Conservation (phyloP, 2,888 invertebrate genomes). For the Chironomus riparius region DNA sequence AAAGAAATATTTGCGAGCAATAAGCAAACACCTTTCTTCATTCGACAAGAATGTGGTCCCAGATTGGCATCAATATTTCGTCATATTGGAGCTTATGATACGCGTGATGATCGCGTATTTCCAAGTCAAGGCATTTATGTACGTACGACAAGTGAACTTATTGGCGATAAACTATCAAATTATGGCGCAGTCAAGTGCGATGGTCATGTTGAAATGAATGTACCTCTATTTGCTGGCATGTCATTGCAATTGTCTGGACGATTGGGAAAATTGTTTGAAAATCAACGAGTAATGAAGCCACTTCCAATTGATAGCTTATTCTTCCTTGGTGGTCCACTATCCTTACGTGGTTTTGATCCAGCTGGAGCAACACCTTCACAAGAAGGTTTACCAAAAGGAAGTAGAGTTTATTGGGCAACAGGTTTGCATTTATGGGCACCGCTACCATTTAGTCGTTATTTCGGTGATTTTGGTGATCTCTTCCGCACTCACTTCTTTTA, state of each 20-base stretch:
- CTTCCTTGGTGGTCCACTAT: conserved; percentile 71
- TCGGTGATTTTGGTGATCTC: conserved; percentile 69
- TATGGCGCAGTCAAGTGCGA: conserved; percentile 58
- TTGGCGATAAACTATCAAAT: conserved; percentile 42
- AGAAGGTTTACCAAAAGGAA: conserved; percentile 13
- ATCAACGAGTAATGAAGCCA: conserved; percentile 35
- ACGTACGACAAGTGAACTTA: conserved; percentile 71
- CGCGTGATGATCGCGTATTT: conserved; percentile 70
- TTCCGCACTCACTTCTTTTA: conserved; percentile 84
- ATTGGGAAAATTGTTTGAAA: conserved; percentile 34
- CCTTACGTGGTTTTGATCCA: conserved; percentile 77
- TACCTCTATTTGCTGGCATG: conserved; percentile 48
- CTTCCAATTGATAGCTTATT: conserved; percentile 39
- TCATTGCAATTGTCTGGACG: conserved; percentile 40
- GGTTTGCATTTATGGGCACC: conserved; percentile 85
- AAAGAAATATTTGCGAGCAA: conserved; percentile 67
- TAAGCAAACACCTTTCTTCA: conserved; percentile 67
- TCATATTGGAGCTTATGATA: conserved; percentile 69
- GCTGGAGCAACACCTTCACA: conserved; percentile 57
- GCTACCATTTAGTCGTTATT: conserved; percentile 74
- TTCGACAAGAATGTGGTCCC: conserved; percentile 71
- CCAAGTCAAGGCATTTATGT: conserved; percentile 64
- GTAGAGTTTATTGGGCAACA: conserved; percentile 61
- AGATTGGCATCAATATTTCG: conserved; percentile 79
- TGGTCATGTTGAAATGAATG: conserved; percentile 59